Evolutionary conservation across 2,888 invertebrate genomes (phyloP).

Genomic region (Lacanobia oleracea): DNA sequence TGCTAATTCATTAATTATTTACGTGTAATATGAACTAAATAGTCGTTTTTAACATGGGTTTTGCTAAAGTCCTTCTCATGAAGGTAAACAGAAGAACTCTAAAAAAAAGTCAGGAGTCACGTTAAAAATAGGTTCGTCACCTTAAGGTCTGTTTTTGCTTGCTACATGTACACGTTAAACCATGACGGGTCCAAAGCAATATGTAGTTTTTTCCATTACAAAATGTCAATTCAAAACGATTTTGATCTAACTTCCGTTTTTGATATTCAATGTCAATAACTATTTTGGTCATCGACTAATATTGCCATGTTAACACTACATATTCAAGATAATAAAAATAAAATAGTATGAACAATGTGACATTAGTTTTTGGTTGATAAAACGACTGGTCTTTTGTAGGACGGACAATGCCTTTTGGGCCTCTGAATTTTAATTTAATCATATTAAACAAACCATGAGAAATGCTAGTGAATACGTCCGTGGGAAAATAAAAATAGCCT

Average conservation of each 20-base stretch:
- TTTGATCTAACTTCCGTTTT: not conserved
- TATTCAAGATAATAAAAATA: not conserved
- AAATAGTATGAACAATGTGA: not conserved
- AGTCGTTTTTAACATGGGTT: too few relatives aligned
- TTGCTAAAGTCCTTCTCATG: too few relatives aligned
- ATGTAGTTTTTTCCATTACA: too few relatives aligned
- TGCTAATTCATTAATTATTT: too few relatives aligned
- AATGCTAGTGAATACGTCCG: slow-evolving; percentile 1
- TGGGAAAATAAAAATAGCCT: slow-evolving; percentile 28
- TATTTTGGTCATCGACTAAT: not conserved
- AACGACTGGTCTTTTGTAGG: slow-evolving; percentile 6
- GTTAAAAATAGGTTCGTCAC: too few relatives aligned
- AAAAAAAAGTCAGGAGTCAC: too few relatives aligned
- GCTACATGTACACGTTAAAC: too few relatives aligned
- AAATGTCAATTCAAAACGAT: too few relatives aligned
- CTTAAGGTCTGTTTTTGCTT: too few relatives aligned
- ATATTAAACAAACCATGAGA: slow-evolving; percentile 33
- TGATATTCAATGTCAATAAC: not conserved
- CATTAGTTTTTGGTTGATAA: not conserved
- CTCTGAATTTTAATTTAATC: slow-evolving; percentile 34
- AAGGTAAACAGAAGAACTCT: too few relatives aligned
- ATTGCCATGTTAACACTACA: not conserved
- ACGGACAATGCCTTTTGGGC: slow-evolving; percentile 32
- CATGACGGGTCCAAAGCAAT: too few relatives aligned
- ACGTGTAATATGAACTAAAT: too few relatives aligned